Base-by-base conservation (phyloP, 1,140 invertebrate genomes). In the Drosophila trapezifrons region DNA sequence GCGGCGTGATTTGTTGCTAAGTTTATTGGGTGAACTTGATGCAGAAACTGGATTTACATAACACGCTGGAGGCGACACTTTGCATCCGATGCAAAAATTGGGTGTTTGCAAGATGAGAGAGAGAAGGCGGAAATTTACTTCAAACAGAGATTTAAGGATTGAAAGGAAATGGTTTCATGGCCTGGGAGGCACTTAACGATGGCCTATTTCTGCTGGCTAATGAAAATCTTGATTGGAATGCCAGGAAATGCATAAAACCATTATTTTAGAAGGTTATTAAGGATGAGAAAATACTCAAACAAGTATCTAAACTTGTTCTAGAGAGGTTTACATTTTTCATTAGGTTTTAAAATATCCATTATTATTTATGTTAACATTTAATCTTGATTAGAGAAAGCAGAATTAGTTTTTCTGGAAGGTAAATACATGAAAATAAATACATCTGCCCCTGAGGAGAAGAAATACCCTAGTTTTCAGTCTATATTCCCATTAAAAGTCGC, bases 11-110 rank as follows among this genome's bases (percentile, higher is more conserved):
- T 73, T 76, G 65, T 71, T 60, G 54, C 59, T 49, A 73, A 86
- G 83, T 87, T 87, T 87, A 87, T 83, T 87, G 72, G 83, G 83
- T 87, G 83, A 87, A 87, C 83, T 87, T 87, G 84, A 55, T 47
- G 64, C 42, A 29, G 32, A 74, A 86, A 87, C 75, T 86, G 75
- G 78, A 87, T 82, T 78, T 69, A 49, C 57, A 78, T 60, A 72
- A 70, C 51, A 54, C 38, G 46, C 43, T 42, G n/a, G n/a, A 7
- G 66, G 51, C 37, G 38, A 71, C 67, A 58, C 43, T 45, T 35
- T 15, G 13, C 17, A 17, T 27, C n/a, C n/a, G 15, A 35, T 42
- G 35, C 9, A 20, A 43, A 51, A 18, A 13, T 45, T 63, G 55
- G 25, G 37, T 37, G 60, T 64, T 54, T 42, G 37, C 55, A 60